phyloP scores from a whole-genome alignment of 2,113 vertebrate genomes.

The Corythoichthys haematopterus region DNA sequence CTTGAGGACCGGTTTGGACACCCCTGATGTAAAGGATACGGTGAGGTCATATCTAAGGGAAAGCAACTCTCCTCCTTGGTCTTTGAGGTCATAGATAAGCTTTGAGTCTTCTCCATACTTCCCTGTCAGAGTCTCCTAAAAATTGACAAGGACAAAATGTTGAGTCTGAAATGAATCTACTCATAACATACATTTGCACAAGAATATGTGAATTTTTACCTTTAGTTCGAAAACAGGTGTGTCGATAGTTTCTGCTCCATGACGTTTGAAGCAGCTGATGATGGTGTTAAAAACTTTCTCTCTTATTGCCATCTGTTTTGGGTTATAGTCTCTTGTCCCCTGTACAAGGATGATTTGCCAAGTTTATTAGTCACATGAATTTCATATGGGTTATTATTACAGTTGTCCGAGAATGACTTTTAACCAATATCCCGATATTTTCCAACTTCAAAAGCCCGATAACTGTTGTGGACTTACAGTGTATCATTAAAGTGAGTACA shows the following conservation, averaged over 20 bases:
- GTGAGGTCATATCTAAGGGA: conserved; percentile 96
- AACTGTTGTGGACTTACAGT: too few relatives aligned
- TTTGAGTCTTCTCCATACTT: conserved; percentile 98
- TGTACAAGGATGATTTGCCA: conserved; percentile 35
- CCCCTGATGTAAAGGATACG: conserved; percentile 77
- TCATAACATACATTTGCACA: not conserved
- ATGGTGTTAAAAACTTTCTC: conserved; percentile 87
- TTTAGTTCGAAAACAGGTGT: conserved; percentile 96
- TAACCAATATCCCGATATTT: too few relatives aligned
- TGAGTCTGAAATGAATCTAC: not conserved
- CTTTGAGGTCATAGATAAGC: conserved; percentile 96
- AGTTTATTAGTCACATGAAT: not conserved
- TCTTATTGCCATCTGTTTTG: conserved; percentile 96
- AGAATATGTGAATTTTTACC: conserved; percentile 57
- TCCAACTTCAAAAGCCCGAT: too few relatives aligned
- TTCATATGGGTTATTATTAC: not conserved
- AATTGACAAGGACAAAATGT: not conserved
- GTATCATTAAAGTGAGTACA: too few relatives aligned
- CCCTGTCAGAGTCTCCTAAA: conserved; percentile 88
- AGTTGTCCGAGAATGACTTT: too few relatives aligned
- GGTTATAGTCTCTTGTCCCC: conserved; percentile 92
- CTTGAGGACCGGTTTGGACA: too few relatives aligned
- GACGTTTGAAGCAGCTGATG: conserved; percentile 86
- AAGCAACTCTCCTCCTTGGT: conserved; percentile 94
- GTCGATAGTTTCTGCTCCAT: conserved; percentile 94